Conservation (phyloP, 2,797 vertebrate species). For the Microctenopoma steveboyesi region DNA sequence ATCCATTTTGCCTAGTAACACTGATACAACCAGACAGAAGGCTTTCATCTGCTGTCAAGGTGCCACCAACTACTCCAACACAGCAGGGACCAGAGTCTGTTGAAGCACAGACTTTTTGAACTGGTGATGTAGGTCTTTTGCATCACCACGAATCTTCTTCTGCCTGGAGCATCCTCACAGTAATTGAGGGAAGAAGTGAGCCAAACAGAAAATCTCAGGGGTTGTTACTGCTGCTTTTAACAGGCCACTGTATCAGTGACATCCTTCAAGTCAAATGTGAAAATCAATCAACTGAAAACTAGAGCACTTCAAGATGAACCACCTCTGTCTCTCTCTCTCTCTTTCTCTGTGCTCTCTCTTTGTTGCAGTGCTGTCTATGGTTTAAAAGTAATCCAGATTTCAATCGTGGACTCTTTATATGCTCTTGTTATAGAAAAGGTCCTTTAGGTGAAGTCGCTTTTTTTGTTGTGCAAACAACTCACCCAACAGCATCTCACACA, state of each 20-base stretch:
- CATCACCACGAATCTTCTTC: conserved; percentile 61
- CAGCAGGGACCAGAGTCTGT: conserved; percentile 40
- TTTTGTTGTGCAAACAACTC: conserved; percentile 40
- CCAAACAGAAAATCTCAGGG: conserved; percentile 53
- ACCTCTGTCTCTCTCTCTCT: conserved; percentile 26
- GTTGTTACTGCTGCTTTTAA: conserved; percentile 61
- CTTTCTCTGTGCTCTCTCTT: conserved; percentile 35
- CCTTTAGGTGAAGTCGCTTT: conserved; percentile 18
- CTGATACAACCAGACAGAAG: conserved; percentile 15
- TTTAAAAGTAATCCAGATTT: conserved; percentile 25
- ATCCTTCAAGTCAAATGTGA: conserved; percentile 65
- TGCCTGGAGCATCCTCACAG: conserved; percentile 47
- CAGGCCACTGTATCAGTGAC: conserved; percentile 54
- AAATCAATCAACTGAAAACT: conserved; percentile 68
- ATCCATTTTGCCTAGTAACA: conserved; percentile 20
- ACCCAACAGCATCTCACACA: conserved; percentile 20
- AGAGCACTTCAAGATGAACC: conserved; percentile 49
- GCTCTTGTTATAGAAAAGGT: conserved; percentile 18
- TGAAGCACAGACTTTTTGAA: conserved; percentile 51
- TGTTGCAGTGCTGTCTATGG: conserved; percentile 8
- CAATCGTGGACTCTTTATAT: neutral
- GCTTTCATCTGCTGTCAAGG: conserved; percentile 46
- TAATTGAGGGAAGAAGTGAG: conserved; percentile 61
- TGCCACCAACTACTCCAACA: conserved; percentile 44
- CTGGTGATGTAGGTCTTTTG: conserved; percentile 64